Percentiles rank a stretch among this genome's conserved stretches.
These are phyloP conservation scores for Cebidichthys violaceus DNA, from an alignment of 2,113 vertebrate species.

Conservation along the genomic window DNA sequence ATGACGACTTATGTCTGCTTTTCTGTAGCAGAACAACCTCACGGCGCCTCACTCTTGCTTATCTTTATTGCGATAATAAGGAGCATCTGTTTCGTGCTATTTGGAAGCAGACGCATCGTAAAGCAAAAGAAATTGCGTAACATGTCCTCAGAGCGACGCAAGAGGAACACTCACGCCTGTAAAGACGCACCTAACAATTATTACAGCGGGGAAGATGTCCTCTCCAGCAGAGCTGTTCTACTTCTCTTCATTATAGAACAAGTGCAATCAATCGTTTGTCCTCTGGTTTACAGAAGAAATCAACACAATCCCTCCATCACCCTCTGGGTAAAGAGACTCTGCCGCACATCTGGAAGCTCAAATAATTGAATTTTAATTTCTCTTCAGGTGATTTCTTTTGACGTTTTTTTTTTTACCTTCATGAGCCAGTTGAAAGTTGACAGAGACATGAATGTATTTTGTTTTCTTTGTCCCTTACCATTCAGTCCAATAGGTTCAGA, in stretches of 20 bases:
- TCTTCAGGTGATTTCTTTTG: slow-evolving; percentile 24
- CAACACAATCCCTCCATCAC: neutral
- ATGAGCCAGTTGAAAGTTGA: slow-evolving; percentile 17
- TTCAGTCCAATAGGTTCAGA: neutral
- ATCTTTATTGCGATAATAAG: slow-evolving; percentile 68
- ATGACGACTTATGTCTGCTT: neutral
- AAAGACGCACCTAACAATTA: slow-evolving; percentile 40
- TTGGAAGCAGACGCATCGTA: slow-evolving; percentile 38
- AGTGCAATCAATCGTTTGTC: slow-evolving; percentile 15
- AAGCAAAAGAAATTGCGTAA: slow-evolving; percentile 61
- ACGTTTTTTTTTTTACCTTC: slow-evolving; percentile 27
- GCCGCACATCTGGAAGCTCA: neutral
- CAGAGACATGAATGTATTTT: neutral
- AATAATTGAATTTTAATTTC: slow-evolving; percentile 47
- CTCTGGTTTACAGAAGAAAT: slow-evolving; percentile 29
- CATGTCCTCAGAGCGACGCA: slow-evolving; percentile 28
- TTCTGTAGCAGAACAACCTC: neutral
- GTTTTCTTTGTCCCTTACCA: neutral
- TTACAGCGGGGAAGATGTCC: slow-evolving; percentile 22
- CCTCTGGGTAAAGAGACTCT: neutral
- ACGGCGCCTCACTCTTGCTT: neutral
- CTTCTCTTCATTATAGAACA: neutral
- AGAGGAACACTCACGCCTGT: slow-evolving; percentile 44
- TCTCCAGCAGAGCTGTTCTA: slow-evolving; percentile 11
- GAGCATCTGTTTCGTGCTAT: slow-evolving; percentile 44